Base-by-base conservation (phyloP, 2,888 invertebrate genomes). In the Aquatica leii region DNA sequence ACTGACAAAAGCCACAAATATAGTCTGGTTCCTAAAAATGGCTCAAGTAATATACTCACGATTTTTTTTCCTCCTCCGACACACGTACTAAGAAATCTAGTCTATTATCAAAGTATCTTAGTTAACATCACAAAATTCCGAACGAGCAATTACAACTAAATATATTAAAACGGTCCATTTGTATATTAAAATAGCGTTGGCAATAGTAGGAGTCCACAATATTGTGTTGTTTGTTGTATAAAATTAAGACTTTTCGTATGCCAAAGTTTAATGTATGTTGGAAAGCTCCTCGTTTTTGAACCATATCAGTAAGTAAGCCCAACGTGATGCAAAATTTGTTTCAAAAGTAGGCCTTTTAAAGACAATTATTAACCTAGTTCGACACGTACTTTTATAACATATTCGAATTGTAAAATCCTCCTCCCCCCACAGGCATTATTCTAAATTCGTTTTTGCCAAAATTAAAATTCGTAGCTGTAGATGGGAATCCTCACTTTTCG, bases 221-320 rank as follows among this genome's bases (percentile, higher is more conserved):
- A 43, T 61, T 63, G 63, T 66, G 59, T 66, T 56, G 65, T 65
- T 69, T 69, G 69, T 71, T 69, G 69, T 71, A 68, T 69, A 66
- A 63, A n/a, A 73, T 71, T 72, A 73, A 73, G 73, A 74, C 73
- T 76, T 73, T 71, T 68, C 62, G 71, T 74, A 75, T 76, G 76
- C 76, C 76, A 76, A 76, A 76, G 74, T 75, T 72, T 71, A 73
- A 67, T 69, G 68, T 71, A 69, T 71, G 71, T 72, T 69, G 63
- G 71, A 69, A 67, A 70, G 70, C 69, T 74, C 65, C 71, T 65
- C 66, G 63, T 71, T 73, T 71, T 67, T 68, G 68, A 74, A 72
- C 73, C 74, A 74, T 76, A 76, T 75, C 75, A 76, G 62, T 71
- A 72, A 63, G 51, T 58, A 68, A 70, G 70, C 72, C 24, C 73